Evolutionary conservation across 2,113 vertebrate species (phyloP).

Genomic region (Anser cygnoides): DNA sequence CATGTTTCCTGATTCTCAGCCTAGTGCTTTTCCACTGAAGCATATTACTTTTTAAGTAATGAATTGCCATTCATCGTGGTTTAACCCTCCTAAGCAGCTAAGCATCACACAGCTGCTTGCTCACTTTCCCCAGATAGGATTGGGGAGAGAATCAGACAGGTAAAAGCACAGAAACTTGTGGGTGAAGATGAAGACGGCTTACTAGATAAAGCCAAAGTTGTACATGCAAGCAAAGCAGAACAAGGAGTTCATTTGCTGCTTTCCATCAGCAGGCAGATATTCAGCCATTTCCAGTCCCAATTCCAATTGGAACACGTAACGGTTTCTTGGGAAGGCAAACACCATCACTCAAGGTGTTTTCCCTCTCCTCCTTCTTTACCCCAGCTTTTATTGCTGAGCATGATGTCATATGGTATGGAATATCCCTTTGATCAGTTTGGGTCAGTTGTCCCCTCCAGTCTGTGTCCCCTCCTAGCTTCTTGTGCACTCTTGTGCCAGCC

Average conservation of each 20-base stretch:
- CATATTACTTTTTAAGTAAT: not conserved
- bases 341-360: not conserved
- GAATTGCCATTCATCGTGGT: not conserved
- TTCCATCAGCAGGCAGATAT: no score
- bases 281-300: no score
- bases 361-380: not conserved
- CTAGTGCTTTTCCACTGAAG: not conserved
- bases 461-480: not conserved
- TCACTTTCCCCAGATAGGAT: no score
- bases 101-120: no score
- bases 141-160: no score
- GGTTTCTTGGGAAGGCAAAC: not conserved
- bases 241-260: no score
- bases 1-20: not conserved
- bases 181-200: no score
- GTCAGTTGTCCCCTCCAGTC: not conserved
- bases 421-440: not conserved
- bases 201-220: no score
- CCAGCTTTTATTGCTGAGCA: not conserved
- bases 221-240: no score
- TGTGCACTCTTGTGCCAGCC: not conserved
- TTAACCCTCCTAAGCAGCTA: not conserved
- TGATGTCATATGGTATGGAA: not conserved
- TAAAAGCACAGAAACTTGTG: no score
- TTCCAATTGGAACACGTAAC: not conserved